phyloP scores from a whole-genome alignment of 2,888 invertebrate genomes.

The Diarsia dahlii region DNA sequence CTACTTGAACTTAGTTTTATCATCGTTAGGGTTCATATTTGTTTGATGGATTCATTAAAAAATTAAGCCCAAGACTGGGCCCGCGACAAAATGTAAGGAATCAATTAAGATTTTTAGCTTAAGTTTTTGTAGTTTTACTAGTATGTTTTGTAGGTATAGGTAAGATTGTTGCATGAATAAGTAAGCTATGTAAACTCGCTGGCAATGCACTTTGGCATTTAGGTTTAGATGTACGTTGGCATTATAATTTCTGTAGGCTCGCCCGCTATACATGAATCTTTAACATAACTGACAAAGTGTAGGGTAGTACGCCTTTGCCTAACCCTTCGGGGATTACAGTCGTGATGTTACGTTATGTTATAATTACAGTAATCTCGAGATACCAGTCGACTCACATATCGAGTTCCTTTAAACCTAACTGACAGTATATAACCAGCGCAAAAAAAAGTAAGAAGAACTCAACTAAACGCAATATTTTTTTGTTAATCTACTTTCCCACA shows the following conservation, averaged over 20 bases:
- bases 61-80: slow-evolving; percentile 20
- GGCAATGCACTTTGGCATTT: neutral
- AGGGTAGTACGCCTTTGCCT: too few relatives aligned
- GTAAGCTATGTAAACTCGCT: neutral
- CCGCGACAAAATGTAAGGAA: neutral
- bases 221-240: neutral
- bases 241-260: neutral
- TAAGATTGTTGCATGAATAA: neutral
- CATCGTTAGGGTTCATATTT: slow-evolving; percentile 22
- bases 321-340: neutral
- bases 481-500: neutral
- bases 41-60: slow-evolving; percentile 26
- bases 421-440: too few relatives aligned
- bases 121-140: neutral
- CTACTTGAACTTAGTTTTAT: slow-evolving; percentile 1
- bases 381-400: neutral
- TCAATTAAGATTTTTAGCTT: neutral
- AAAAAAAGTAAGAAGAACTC: too few relatives aligned
- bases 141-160: neutral
- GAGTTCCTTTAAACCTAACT: neutral
- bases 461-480: too few relatives aligned
- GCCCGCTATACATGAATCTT: neutral
- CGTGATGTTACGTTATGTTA: neutral
- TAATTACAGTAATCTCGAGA: neutral
- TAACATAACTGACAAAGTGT: too few relatives aligned